phyloP scores from a whole-genome alignment of 2,888 invertebrate genomes.

The Tachina fera region DNA sequence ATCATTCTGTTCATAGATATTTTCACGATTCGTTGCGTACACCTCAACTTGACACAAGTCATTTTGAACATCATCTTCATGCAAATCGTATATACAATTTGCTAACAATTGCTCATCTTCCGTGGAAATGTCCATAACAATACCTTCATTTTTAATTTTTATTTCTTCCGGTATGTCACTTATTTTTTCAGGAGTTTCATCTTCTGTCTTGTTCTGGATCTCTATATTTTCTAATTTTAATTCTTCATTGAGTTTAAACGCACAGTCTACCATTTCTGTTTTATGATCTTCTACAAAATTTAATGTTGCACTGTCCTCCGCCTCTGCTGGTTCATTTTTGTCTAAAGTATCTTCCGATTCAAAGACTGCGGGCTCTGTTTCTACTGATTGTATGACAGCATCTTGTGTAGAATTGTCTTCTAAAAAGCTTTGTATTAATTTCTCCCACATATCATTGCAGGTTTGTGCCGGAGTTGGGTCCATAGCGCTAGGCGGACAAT shows the following conservation, averaged over 20 bases:
- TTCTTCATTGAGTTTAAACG: not conserved
- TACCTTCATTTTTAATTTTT: not conserved
- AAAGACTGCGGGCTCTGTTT: not conserved
- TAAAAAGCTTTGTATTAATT: slow-evolving; percentile 66
- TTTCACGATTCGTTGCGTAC: slow-evolving; percentile 46
- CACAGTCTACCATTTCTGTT: not conserved
- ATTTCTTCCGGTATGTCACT: not conserved
- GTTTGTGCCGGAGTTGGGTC: slow-evolving; percentile 33
- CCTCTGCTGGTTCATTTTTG: not conserved
- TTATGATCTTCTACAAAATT: not conserved
- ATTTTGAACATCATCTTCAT: slow-evolving; percentile 50
- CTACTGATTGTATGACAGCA: slow-evolving; percentile 45
- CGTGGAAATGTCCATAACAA: slow-evolving; percentile 8
- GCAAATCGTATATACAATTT: slow-evolving; percentile 37
- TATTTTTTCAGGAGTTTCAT: not conserved
- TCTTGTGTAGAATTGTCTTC: slow-evolving; percentile 67
- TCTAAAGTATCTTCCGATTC: slow-evolving; percentile 1
- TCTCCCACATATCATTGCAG: slow-evolving; percentile 61
- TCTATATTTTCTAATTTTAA: not conserved
- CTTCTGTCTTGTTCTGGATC: not conserved
- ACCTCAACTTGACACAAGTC: slow-evolving; percentile 65
- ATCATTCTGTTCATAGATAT: not conserved
- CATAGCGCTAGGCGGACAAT: slow-evolving; percentile 40
- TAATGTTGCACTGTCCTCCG: not conserved
- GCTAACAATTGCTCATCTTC: slow-evolving; percentile 48